Evolutionary conservation across 2,113 vertebrate genomes (phyloP), one percentile per base, ranked within the genome.

Genomic region (Noturus placidus): DNA sequence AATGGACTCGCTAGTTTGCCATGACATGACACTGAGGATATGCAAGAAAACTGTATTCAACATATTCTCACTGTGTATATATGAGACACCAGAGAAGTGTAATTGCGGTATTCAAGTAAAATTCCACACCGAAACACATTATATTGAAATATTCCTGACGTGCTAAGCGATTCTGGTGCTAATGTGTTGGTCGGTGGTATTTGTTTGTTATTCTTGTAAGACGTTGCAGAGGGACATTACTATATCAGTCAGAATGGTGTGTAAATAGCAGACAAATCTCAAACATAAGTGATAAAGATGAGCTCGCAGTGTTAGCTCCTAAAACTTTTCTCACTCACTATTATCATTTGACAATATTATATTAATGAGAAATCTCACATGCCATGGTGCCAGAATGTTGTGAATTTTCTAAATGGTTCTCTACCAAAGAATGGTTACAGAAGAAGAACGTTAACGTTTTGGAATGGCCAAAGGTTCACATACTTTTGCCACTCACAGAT

Each of bases 61-160:
- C 33, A 42, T 42, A 38, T 13, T 88, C 50, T 91, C 91, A 88
- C 90, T 92, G 87, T 91, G 89, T 77, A 89, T 77, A 89, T 57
- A 84, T 6, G 77, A 70, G 70, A 76, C 81, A 90, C 87, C 84
- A 46, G 70, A 74, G 70, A 42, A 72, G 19, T 38, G 33, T 7
- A 13, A 70, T 20, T 10, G 19, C 8, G 8, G 17, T 33, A 69
- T 33, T 33, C 33, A 33, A 42, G 19, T 5, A 76, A 76, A 46
- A 76, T 25, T 46, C 25, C 13, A 42, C 0, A 2, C 22, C n/a
- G 38, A 27, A 17, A 52, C 46, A 50, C 46, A 52, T 42, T 74
- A 74, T 4, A 22, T 10, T 74, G 8, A 42, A 74, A 46, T 74
- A 4, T 74, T 42, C 25, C 7, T n/a, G 17, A 20, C 38, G 17